Base-by-base conservation (phyloP, 2,888 invertebrate species). In the Dioctria linearis region DNA sequence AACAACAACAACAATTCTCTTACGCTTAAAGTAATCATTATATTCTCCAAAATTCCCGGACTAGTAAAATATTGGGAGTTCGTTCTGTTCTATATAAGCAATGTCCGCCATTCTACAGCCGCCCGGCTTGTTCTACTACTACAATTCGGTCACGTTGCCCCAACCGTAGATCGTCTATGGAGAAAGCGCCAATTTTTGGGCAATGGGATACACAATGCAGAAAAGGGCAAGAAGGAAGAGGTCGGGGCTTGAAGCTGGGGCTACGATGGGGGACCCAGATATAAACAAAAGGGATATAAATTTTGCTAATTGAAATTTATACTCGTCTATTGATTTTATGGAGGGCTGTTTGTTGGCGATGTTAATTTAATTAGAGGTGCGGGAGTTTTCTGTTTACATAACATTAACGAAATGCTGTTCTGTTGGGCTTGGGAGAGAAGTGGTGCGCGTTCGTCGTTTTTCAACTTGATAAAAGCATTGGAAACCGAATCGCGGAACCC, bases 261-360 rank as follows among this genome's bases (percentile, higher is more conserved):
- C n/a, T 51, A 40, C 43, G 57, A 40, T 40, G 39, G 63, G 63
- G 76, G 76, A 46, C 76, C 63, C 51, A 63, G 76, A 76, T 76
- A 76, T 78, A 79, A 81, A 73, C 78, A 79, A 76, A 81, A 81
- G 78, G 81, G 81, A 81, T 80, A 82, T 81, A 81, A 81, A 82
- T 82, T 82, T 81, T 71, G 75, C 82, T 82, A 82, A 82, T 82
- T 82, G 82, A 82, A 82, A 82, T 82, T 82, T 82, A 82, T 82
- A 81, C 80, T 65, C 80, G 75, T 81, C 73, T 82, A 82, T 82
- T 82, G 82, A 82, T 82, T 82, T 79, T 81, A 81, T 80, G 79
- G 79, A 39, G 63, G 75, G 69, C 79, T 81, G 79, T 81, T 80
- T 80, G 81, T 69, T 80, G 78, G 79, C 79, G 75, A 82, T 81